Evolutionary conservation across 1,140 invertebrate species (phyloP), one percentile per base, ranked within the genome.

Genomic region (Caenorhabditis briggsae): DNA sequence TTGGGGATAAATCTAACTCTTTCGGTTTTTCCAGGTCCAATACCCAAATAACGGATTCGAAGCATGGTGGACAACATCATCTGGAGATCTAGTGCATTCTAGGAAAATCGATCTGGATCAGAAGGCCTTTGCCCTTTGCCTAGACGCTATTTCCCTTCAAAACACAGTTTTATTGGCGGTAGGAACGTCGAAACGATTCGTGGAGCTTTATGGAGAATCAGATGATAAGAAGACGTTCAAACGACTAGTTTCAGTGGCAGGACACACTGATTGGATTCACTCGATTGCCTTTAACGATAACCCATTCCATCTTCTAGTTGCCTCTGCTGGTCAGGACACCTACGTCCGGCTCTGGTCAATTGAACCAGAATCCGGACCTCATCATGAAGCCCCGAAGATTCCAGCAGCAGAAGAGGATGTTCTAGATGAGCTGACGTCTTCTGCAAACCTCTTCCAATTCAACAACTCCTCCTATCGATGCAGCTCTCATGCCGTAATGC

Each of bases 401-500:
- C 48, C 53, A 9, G 43, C 8, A 41, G 9, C 16, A 12, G 9
- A 56, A 41, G 55, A 53, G 41, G 18, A 20, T 23, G 11, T 50
- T 83, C 82, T 33, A 41, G 58, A 83, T 59, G 55, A 83, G 46
- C 46, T 78, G 70, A 78, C 70, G n/a, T 78, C 70, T 12, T 50
- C 70, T n/a, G 70, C 70, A 11, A 78, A 78, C 23, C 43, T 78
- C 46, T 78, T 78, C 70, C 11, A 16, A 2, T 25, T 78, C 43
- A 41, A 46, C 20, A 18, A 41, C 23, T 20, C 53, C 12, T 18
- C 83, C 46, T 14, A 94, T 97, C 20, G 94, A 93, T 85, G 93
- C 98, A 85, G 97, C 23, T 78, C 70, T 6, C 46, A 98, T 90
- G 96, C 97, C 16, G 95, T 98, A 33, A 93, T 98, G 9, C 94